phyloP scores from a whole-genome alignment of 2,888 invertebrate genomes.

The Gymnosoma rotundatum region DNA sequence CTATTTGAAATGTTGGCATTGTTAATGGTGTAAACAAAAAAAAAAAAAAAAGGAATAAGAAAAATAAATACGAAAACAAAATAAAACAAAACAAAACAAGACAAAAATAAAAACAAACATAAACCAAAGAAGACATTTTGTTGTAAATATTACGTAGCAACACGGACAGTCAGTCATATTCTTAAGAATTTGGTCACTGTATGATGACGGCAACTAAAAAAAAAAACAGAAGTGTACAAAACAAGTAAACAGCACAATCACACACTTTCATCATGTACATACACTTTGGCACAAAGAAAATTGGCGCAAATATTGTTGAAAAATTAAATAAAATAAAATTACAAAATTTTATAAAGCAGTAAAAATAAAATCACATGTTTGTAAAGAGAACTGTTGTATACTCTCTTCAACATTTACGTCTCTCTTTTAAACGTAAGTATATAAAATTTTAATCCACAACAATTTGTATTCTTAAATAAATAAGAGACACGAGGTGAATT shows the following conservation, averaged over 20 bases:
- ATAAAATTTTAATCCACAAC: no score
- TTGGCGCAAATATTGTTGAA: slow-evolving; percentile 62
- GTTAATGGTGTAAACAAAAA: slow-evolving; percentile 48
- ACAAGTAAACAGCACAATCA: slow-evolving; percentile 9
- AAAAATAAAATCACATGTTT: slow-evolving; percentile 26
- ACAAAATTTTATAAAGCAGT: background rate
- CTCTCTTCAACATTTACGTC: background rate
- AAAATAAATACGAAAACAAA: slow-evolving; percentile 15
- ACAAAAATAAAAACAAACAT: background rate
- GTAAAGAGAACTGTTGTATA: background rate
- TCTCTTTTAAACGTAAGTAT: background rate
- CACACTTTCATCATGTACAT: background rate
- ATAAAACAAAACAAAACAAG: background rate
- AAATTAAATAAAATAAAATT: slow-evolving; percentile 8
- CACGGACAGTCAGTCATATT: slow-evolving; percentile 56
- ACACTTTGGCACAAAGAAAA: slow-evolving; percentile 26
- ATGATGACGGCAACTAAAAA: slow-evolving; percentile 33
- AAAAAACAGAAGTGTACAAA: slow-evolving; percentile 32
- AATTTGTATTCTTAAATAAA: no score
- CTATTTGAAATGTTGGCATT: slow-evolving; percentile 39
- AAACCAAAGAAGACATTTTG: slow-evolving; percentile 20
- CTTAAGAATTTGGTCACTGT: slow-evolving; percentile 63
- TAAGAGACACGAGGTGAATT: no score
- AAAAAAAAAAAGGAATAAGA: slow-evolving; percentile 13
- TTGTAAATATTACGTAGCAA: slow-evolving; percentile 25